These are phyloP conservation scores for Pecten maximus DNA, from an alignment of 2,888 invertebrate species.

Conservation along the genomic window DNA sequence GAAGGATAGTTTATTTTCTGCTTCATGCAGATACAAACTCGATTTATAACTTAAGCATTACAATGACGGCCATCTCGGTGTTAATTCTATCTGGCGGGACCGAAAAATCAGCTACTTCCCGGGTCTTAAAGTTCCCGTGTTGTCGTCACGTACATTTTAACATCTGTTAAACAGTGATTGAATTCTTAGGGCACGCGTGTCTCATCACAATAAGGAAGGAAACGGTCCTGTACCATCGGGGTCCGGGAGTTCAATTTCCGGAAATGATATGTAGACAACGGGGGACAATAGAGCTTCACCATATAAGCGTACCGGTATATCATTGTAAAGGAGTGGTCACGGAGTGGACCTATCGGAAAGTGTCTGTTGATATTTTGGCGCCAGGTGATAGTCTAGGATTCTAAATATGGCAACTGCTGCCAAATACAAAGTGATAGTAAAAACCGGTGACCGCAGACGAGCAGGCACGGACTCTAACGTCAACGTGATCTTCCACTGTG, in stretches of 20 bases:
- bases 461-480: slow-evolving; percentile 82
- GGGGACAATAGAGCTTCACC: background rate
- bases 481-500: slow-evolving; percentile 79
- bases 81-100: too few species aligned
- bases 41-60: too few species aligned
- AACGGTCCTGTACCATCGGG: background rate
- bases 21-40: too few species aligned
- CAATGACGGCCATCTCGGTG: too few species aligned
- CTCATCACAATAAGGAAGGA: background rate
- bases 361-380: background rate
- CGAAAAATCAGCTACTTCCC: too few species aligned
- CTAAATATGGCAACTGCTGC: background rate
- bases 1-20: background rate
- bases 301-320: too few species aligned
- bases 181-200: too few species aligned
- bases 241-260: background rate
- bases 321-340: too few species aligned
- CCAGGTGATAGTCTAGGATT: background rate
- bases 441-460: slow-evolving; percentile 78
- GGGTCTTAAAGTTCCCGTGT: too few species aligned
- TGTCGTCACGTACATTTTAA: too few species aligned
- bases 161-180: too few species aligned
- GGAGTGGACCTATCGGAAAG: too few species aligned
- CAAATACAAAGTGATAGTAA: slow-evolving; percentile 48
- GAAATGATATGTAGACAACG: background rate